Conservation (phyloP, 1,140 invertebrate genomes). For the Plodia interpunctella region DNA sequence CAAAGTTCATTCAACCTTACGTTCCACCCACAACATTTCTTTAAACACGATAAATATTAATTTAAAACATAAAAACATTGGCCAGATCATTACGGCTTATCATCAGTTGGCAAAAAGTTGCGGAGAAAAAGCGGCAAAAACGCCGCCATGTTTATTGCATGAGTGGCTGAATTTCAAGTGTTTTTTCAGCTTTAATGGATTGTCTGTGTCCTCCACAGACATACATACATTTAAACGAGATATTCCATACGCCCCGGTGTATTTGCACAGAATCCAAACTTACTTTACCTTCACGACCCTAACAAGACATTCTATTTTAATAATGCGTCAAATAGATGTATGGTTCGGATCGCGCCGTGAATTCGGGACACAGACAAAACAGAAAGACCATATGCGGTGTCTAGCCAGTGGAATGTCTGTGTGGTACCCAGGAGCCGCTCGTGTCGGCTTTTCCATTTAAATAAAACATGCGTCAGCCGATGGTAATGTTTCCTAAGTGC, state of each 20-base stretch:
- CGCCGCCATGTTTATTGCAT: constrained; percentile 1
- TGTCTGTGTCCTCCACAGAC: neutral
- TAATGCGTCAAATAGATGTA: too few species aligned
- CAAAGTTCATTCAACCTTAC: neutral
- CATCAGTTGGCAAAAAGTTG: neutral
- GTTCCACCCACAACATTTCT: neutral
- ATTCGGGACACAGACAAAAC: too few species aligned
- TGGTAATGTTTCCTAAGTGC: constrained; percentile 1
- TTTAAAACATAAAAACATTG: constrained; percentile 5
- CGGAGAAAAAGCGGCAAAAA: neutral
- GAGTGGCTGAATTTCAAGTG: constrained; percentile 5
- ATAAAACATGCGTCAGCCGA: neutral
- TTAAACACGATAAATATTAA: constrained; percentile 6
- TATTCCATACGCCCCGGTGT: too few species aligned
- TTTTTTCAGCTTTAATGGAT: constrained; percentile 7
- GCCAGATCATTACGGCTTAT: neutral
- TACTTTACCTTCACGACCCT: too few species aligned
- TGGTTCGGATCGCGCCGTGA: too few species aligned
- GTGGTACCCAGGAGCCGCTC: neutral
- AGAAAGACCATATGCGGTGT: too few species aligned
- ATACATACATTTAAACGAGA: neutral
- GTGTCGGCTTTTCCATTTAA: constrained; percentile 1
- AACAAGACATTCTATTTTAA: too few species aligned
- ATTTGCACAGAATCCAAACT: too few species aligned
- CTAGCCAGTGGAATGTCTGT: too few species aligned